Percentiles rank a stretch among this genome's conserved stretches.
phyloP scores from a whole-genome alignment of 1,140 invertebrate species.

The Hyphantria cunea region DNA sequence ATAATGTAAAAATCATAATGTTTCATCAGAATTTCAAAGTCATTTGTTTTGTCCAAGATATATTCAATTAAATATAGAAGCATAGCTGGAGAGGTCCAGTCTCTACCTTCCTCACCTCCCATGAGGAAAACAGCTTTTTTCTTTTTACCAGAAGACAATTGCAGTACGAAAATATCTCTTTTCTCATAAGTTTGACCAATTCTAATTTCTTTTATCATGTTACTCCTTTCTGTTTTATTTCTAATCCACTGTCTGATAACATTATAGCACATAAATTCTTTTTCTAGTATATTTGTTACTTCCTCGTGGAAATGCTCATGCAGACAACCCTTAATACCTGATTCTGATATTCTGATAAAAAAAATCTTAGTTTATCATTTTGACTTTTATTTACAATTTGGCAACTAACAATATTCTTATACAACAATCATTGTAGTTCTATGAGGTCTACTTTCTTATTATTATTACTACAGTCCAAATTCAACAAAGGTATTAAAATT shows the following conservation, averaged over 20 bases:
- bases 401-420: no score
- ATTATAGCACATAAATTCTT: conserved; percentile 45
- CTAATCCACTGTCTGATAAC: conserved; percentile 45
- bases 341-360: no score
- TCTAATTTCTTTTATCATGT: conserved; percentile 45
- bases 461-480: no score
- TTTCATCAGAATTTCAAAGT: conserved; percentile 36
- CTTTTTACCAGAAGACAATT: conserved; percentile 44
- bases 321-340: no score
- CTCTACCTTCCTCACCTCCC: conserved; percentile 63
- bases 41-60: conserved; percentile 40
- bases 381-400: no score
- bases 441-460: no score
- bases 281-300: no score
- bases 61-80: conserved; percentile 49
- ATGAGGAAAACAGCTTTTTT: conserved; percentile 59
- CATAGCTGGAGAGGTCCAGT: conserved; percentile 64
- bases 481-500: no score
- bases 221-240: conserved; percentile 32
- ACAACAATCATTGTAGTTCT: no score
- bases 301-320: no score
- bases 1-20: conserved; percentile 61
- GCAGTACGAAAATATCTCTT: conserved; percentile 59
- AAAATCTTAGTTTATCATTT: no score
- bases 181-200: conserved; percentile 61